Evolutionary conservation across 2,797 vertebrate genomes (phyloP), one percentile per base, ranked within the genome.

Genomic region (Phylloscopus collybita): DNA sequence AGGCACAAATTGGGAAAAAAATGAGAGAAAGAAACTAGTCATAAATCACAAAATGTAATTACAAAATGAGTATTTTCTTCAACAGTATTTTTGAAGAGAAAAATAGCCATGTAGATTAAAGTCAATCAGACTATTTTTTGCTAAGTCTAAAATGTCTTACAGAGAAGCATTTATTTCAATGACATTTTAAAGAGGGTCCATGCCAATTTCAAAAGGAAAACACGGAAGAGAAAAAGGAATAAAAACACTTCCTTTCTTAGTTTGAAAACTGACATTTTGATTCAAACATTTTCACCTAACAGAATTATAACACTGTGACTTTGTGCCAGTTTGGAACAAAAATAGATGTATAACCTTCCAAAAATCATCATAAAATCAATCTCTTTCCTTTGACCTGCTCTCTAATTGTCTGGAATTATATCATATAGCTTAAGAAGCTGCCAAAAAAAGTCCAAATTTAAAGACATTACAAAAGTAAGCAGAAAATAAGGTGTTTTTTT

Each of bases 211-310:
- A 79, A 54, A 71, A 86, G 64, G 61, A 94, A 94, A 93, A 78
- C 20, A 88, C 49, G 36, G 42, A 91, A 74, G 30, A 80, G 22
- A 57, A 91, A 91, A 88, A 62, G 44, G 29, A 81, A 83, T 81
- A 56, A 81, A 88, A 96, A 73, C 27, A 51, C 23, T 93, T 71
- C 47, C 59, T 51, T 83, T 88, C 66, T 79, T 80, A 30, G 4
- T 81, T 49, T 81, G 59, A 88, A 95, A 91, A 92, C 51, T 86
- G 89, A 83, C 51, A 69, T 88, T 95, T 91, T 90, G 60, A 34
- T 21, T 61, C 19, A 81, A 92, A 90, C 27, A 81, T 76, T 93
- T 94, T 80, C 80, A 92, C 15, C 6, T 64, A 94, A 88, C 18
- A 76, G 45, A 84, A 91, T 92, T 72, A 87, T n/a, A 83, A 89